Percentiles rank a stretch among this genome's conserved stretches.
Conservation (phyloP, 2,888 invertebrate genomes). For the Cheilosia grossa region DNA sequence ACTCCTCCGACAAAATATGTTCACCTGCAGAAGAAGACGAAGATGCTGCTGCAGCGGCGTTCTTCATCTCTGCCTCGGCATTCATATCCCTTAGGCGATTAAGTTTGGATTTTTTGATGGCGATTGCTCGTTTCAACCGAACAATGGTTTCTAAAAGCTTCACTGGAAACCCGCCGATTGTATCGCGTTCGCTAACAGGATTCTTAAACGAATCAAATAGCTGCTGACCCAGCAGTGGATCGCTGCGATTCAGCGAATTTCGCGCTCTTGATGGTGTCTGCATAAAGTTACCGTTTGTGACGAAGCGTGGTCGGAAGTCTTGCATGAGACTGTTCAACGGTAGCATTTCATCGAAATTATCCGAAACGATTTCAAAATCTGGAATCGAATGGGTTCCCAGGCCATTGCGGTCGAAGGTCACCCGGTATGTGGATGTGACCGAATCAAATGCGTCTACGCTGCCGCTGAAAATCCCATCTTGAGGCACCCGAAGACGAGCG, state of each 20-base stretch:
- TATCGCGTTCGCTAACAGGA: conserved; percentile 79
- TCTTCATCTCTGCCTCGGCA: conserved; percentile 89
- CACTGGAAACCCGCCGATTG: conserved; percentile 92
- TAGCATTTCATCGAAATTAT: conserved; percentile 95
- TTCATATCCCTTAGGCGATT: conserved; percentile 93
- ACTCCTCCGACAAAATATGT: conserved; percentile 87
- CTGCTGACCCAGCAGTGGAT: conserved; percentile 87
- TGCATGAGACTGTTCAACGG: conserved; percentile 92
- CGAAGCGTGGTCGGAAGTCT: conserved; percentile 89
- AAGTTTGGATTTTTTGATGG: conserved; percentile 92
- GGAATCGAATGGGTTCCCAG: conserved; percentile 97
- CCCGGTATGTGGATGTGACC: conserved; percentile 95
- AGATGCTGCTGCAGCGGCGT: conserved; percentile 57
- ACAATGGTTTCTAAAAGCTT: conserved; percentile 94
- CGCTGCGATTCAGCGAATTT: conserved; percentile 84
- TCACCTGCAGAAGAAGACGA: conserved; percentile 77
- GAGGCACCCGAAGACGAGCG: conserved; percentile 94
- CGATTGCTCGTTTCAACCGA: conserved; percentile 92
- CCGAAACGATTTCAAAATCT: conserved; percentile 97
- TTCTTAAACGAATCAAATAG: conserved; percentile 83
- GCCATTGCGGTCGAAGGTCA: conserved; percentile 96
- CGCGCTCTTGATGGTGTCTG: conserved; percentile 76
- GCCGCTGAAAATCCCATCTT: conserved; percentile 97
- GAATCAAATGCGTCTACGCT: conserved; percentile 98
- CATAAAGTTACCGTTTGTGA: conserved; percentile 85